These are phyloP conservation scores for Spisula solida DNA, from an alignment of 2,888 invertebrate species.

Conservation along the genomic window DNA sequence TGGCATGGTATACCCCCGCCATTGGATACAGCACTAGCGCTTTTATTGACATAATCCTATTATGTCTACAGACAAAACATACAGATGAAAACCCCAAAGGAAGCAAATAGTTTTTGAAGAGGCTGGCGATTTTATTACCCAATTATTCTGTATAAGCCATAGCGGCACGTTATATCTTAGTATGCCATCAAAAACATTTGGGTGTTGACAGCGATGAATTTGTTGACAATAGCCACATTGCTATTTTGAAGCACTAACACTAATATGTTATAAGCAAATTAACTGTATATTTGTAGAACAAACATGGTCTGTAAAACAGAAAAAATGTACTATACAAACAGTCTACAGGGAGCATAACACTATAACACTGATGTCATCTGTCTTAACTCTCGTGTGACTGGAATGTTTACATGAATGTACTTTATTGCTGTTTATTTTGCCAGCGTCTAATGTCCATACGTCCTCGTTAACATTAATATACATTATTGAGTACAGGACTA, in stretches of 20 bases:
- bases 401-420: no score
- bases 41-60: not conserved
- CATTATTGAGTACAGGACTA: no score
- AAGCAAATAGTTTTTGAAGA: not conserved
- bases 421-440: no score
- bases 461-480: not conserved
- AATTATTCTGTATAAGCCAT: not conserved
- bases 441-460: no score
- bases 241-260: not conserved
- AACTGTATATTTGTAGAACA: not conserved
- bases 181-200: not conserved
- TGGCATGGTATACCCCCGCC: not conserved
- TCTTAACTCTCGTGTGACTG: not conserved
- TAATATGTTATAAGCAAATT: not conserved
- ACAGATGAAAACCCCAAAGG: not conserved
- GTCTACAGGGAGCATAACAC: not conserved
- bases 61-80: not conserved
- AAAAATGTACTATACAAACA: not conserved
- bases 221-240: conserved; percentile 5
- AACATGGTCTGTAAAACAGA: not conserved
- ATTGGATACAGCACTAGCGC: not conserved
- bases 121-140: not conserved
- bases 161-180: not conserved
- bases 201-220: not conserved
- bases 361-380: not conserved